Base-by-base conservation (phyloP, 2,113 vertebrate genomes). In the Malaclemys terrapin region DNA sequence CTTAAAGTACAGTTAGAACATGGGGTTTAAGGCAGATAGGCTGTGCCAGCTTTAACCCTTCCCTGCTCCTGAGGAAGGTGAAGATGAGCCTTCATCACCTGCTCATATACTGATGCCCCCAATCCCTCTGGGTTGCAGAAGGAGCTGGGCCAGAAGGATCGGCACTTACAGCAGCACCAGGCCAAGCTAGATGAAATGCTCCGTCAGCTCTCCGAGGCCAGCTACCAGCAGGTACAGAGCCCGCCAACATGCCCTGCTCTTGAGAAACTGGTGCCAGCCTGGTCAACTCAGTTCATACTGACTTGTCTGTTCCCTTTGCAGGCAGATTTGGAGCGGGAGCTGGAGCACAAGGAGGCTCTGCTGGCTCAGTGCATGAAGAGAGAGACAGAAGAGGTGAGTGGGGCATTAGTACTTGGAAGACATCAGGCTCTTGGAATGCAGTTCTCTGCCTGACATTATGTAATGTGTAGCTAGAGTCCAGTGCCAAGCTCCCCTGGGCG, bases 71-170 rank as follows among this genome's bases (percentile, higher is more conserved):
- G 14, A 87, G 76, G 47, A 12, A 62, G 81, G 3, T n/a, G 8
- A 10, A 11, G 25, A 59, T 35, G 80, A 87, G 78, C 49, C 79
- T 72, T 42, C 88, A 62, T 38, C 50, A 14, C 80, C 87, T 24
- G 17, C 56, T 65, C 29, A 42, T 22, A 14, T 76, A 85, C 42
- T 81, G 75, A 89, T 81, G 35, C n/a, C 87, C 62, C 42, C 6
- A 54, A 2, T 93, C 22, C 4, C 2, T 35, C 35, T 90, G 84
- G 89, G 80, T 94, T 98, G 94, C 98, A 99, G 99, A 99, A 99
- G 93, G 99, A 99, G 84, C 91, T 99, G 52, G 98, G 98, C 65
- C 99, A 99, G 98, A 99, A 99, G 96, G 99, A 99, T 10, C 96
- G 99, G 69, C 98, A 99, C 13, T 76, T 99, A 79, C 99, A 99